These are phyloP conservation scores for Montipora efflorescens DNA, from an alignment of 64 coral and sea anemone species.

Conservation along the genomic window DNA sequence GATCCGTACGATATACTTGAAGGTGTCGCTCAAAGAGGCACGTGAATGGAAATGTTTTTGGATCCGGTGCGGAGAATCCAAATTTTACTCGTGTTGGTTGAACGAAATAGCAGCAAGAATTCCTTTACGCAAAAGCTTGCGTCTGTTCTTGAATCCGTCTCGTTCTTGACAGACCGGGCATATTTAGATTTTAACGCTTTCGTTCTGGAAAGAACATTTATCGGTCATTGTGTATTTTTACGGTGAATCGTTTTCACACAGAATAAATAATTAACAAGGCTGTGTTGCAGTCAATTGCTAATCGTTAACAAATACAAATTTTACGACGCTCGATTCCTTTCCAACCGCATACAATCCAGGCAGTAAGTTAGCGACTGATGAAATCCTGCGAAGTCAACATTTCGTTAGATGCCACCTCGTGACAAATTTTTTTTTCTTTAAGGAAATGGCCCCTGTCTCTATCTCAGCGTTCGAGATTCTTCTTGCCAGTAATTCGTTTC, in stretches of 20 bases:
- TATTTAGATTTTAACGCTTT: not conserved
- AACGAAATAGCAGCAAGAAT: not conserved
- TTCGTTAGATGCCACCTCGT: too few relatives aligned
- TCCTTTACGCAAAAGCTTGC: not conserved
- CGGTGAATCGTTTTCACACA: not conserved
- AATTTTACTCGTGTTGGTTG: not conserved
- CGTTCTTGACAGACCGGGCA: not conserved
- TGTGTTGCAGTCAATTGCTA: not conserved
- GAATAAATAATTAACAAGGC: not conserved
- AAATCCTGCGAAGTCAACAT: not conserved
- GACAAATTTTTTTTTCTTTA: too few relatives aligned
- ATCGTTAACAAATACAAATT: not conserved
- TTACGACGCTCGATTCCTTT: not conserved
- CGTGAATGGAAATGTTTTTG: not conserved
- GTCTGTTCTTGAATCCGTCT: not conserved
- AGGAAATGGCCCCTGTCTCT: not conserved
- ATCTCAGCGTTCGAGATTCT: not conserved
- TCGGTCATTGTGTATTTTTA: not conserved
- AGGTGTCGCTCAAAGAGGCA: not conserved
- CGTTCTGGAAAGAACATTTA: not conserved
- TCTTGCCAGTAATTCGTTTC: not conserved
- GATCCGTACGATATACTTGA: not conserved
- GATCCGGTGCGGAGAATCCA: not conserved
- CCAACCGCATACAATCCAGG: conserved; percentile 8
- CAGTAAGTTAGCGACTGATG: not conserved